These are phyloP conservation scores for Dissostichus mawsoni DNA, from an alignment of 2,113 vertebrate species.

Conservation along the genomic window DNA sequence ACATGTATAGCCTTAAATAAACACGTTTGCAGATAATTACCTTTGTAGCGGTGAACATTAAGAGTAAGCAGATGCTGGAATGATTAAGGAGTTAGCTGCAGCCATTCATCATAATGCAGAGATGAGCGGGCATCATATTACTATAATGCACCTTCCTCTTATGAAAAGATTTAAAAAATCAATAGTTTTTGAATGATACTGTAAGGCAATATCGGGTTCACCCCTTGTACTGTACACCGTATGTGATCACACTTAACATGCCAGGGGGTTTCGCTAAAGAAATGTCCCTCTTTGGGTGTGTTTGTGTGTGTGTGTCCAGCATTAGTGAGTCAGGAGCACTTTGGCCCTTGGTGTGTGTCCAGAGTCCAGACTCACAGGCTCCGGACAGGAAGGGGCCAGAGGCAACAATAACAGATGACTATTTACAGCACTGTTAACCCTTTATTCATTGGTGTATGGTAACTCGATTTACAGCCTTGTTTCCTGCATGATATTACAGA, in stretches of 20 bases:
- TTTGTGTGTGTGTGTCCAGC: conserved; percentile 28
- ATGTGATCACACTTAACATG: conserved; percentile 77
- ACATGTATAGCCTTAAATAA: conserved; percentile 47
- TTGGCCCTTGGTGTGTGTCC: conserved; percentile 70
- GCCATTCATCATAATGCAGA: conserved; percentile 63
- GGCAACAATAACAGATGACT: conserved; percentile 68
- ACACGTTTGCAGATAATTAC: conserved; percentile 47
- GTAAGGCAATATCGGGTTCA: conserved; percentile 74
- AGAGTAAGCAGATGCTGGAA: conserved; percentile 34
- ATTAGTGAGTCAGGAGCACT: conserved; percentile 51
- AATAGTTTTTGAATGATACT: conserved; percentile 74
- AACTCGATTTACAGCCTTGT: not conserved
- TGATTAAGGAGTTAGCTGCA: conserved; percentile 50
- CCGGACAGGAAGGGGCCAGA: conserved; percentile 62
- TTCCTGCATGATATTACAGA: not conserved
- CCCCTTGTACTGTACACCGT: conserved; percentile 41
- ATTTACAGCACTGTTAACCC: conserved; percentile 67
- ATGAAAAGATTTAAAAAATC: conserved; percentile 82
- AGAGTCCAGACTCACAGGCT: conserved; percentile 86
- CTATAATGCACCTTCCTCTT: conserved; percentile 79
- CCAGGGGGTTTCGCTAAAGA: conserved; percentile 55
- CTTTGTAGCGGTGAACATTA: conserved; percentile 22
- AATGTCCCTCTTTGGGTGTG: conserved; percentile 39
- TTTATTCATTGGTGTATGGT: conserved; percentile 27
- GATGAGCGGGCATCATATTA: conserved; percentile 74